Base-by-base conservation (phyloP, 35 echinoderm and acorn worm species). In the Chiridota heheva region DNA sequence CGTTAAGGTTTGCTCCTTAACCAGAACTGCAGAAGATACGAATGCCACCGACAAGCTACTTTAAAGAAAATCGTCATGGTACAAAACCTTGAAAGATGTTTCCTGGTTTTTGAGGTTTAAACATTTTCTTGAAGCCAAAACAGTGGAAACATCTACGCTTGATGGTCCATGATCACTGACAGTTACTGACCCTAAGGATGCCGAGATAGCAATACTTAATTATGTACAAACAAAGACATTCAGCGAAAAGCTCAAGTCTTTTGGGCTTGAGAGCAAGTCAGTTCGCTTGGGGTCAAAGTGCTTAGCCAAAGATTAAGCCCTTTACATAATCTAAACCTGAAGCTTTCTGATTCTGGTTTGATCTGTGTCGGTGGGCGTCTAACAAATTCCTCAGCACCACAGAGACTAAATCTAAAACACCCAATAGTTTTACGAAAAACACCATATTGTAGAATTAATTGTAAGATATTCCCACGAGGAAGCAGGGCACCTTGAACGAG, bases 341-440 rank as follows among this genome's bases (percentile, higher is more conserved):
- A 60, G 25, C 20, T 84, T 17, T 49, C 58, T 1, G 40, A 69
- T 5, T 63, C 80, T 58, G 76, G 66, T 43, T 38, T 88, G 15
- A 30, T 90, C 1, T 27, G 44, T 61, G 80, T 77, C 44, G 78
- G 42, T 26, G 80, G 87, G 34, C 46, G 80, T 40, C 57, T 77
- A 36, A 26, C 26, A 2, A 67, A 42, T 35, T 6, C 88, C 41
- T 42, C 72, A 5, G 32, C 83, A 7, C 0, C 22, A 8, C 60
- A 72, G 7, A 48, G 71, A 28, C 16, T 37, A 42, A 76, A 82
- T 25, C 16, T 37, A 42, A 76, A 82, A 33, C 42, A 55, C 51
- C 88, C 80, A 47, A 29, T 76, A 13, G 69, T 90, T 24, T 45
- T 83, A 41, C 87, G 58, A 55, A 51, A 44, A 84, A 17, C 55